A percentile compares a stretch with the other conserved stretches of the same genome.
Conservation (phyloP, 2,797 vertebrate genomes). For the Stomatorhinus walkeri region DNA sequence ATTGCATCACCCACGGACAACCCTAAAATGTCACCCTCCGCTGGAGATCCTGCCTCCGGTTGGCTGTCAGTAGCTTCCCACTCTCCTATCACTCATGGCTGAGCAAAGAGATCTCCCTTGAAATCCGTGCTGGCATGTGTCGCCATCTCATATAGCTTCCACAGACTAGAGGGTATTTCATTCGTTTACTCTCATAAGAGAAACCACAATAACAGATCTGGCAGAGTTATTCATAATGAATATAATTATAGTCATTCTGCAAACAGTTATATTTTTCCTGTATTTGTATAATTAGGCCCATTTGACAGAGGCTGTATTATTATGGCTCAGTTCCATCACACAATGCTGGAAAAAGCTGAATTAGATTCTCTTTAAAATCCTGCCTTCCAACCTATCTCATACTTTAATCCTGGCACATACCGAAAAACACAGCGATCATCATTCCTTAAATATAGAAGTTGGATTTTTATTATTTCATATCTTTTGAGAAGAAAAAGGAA, state of each 20-base stretch:
- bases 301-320: conserved; percentile 14
- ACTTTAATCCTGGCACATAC: background rate
- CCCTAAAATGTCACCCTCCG: conserved; percentile 22
- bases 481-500: background rate
- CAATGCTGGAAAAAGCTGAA: conserved; percentile 4
- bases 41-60: conserved; percentile 6
- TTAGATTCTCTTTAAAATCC: conserved; percentile 19
- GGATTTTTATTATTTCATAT: background rate
- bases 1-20: conserved; percentile 20
- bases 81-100: conserved; percentile 23
- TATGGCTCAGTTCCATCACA: background rate
- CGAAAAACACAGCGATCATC: conserved; percentile 13
- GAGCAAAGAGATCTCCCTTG: conserved; percentile 11
- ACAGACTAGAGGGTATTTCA: conserved; percentile 8
- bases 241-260: conserved; percentile 18
- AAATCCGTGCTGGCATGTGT: conserved; percentile 13
- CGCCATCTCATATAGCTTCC: background rate
- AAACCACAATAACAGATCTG: conserved; percentile 4
- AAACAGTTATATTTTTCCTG: conserved; percentile 15
- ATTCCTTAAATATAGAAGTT: conserved; percentile 14
- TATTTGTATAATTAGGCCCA: conserved; percentile 19
- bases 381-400: background rate
- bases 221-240: conserved; percentile 15
- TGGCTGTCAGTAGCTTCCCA: conserved; percentile 19
- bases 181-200: conserved; percentile 9